Conservation (phyloP, 2,888 invertebrate genomes). For the Brachypterus glaber region DNA sequence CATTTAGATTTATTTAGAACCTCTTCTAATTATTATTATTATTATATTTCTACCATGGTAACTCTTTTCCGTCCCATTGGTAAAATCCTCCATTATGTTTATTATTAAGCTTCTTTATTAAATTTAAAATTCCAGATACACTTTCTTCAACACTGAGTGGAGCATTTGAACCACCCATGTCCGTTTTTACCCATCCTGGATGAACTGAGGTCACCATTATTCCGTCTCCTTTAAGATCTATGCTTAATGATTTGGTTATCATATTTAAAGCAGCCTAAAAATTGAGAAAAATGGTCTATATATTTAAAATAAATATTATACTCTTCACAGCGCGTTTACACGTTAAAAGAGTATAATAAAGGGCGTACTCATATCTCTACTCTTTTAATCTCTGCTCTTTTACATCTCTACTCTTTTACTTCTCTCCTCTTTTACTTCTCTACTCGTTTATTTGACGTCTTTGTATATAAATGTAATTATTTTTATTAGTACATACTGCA, state of each 20-base stretch:
- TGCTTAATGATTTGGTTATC: conserved; percentile 73
- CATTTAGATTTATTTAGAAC: too few relatives aligned
- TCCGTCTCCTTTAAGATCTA: conserved; percentile 65
- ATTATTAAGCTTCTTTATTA: conserved; percentile 53
- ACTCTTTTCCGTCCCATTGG: conserved; percentile 63
- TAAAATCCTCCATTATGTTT: conserved; percentile 66
- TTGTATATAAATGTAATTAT: too few relatives aligned
- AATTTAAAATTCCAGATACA: conserved; percentile 54
- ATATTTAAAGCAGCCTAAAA: conserved; percentile 76
- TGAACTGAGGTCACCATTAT: conserved; percentile 70
- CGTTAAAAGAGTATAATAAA: too few relatives aligned
- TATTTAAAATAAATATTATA: too few relatives aligned
- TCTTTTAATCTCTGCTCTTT: too few relatives aligned
- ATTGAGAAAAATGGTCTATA: too few relatives aligned
- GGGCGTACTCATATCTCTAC: too few relatives aligned
- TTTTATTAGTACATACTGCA: too few relatives aligned
- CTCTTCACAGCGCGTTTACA: too few relatives aligned
- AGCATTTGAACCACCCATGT: conserved; percentile 78
- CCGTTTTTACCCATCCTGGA: conserved; percentile 88
- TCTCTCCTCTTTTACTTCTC: too few relatives aligned
- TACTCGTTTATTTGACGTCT: too few relatives aligned
- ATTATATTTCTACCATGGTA: conserved; percentile 55
- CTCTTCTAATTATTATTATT: background rate
- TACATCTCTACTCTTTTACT: too few relatives aligned
- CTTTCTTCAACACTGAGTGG: conserved; percentile 62